These are phyloP conservation scores for Lamprotornis superbus DNA, from an alignment of 2,113 vertebrate species.

Conservation along the genomic window DNA sequence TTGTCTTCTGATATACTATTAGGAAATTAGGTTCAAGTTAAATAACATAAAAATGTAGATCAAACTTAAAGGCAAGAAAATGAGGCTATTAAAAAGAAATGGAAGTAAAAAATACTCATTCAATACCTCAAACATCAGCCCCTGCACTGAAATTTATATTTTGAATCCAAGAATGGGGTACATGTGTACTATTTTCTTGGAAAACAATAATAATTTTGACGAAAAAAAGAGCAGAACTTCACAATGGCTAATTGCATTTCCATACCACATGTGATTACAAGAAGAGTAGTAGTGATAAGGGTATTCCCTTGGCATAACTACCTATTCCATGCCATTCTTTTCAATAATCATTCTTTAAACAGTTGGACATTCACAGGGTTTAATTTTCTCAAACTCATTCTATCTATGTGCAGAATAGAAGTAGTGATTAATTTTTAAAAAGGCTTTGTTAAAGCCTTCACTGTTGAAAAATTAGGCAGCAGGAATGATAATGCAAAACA, in stretches of 20 bases:
- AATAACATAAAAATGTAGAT: not conserved
- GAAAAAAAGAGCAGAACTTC: not conserved
- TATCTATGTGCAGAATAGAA: not conserved
- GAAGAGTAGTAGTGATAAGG: not conserved
- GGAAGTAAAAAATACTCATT: not conserved
- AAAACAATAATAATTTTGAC: not conserved
- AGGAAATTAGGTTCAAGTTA: not conserved
- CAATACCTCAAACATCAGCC: rapidly evolving
- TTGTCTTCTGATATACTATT: not conserved
- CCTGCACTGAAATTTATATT: not conserved
- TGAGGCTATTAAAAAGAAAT: not conserved
- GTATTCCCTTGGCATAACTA: not conserved
- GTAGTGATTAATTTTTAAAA: slow-evolving; percentile 19
- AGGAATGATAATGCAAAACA: not conserved
- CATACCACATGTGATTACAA: not conserved
- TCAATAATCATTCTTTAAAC: not conserved
- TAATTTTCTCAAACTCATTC: not conserved
- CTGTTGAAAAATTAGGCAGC: slow-evolving; percentile 6
- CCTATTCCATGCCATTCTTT: not conserved
- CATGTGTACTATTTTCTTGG: not conserved
- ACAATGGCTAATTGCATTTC: not conserved
- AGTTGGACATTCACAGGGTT: not conserved
- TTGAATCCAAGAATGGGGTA: not conserved
- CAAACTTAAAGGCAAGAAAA: not conserved
- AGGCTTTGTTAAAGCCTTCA: slow-evolving; percentile 12